phyloP scores from a whole-genome alignment of 1,140 invertebrate species.

The Philopotamus ludificatus region DNA sequence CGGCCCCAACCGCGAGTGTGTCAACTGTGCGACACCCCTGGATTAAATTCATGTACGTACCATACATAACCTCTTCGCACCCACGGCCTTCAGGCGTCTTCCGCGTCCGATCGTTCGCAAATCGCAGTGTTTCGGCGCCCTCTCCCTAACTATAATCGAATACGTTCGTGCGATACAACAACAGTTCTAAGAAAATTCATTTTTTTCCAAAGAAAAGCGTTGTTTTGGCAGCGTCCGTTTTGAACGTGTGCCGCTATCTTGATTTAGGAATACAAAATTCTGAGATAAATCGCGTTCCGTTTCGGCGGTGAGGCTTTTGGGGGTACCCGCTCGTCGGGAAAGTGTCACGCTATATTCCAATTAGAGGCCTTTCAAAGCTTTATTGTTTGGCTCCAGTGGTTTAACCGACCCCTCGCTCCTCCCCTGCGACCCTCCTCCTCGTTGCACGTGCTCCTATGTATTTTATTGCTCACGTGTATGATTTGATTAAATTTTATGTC shows the following conservation, averaged over 20 bases:
- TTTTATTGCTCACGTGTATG: not conserved
- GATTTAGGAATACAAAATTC: not conserved
- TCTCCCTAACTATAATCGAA: no score
- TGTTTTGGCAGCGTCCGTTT: not conserved
- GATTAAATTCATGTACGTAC: no score
- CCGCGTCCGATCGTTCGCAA: no score
- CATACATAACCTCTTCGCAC: not conserved
- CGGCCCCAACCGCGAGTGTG: not conserved
- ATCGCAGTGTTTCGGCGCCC: no score
- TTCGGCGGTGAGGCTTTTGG: not conserved
- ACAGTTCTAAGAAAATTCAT: not conserved
- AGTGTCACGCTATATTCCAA: constrained; percentile 22
- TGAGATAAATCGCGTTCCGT: not conserved
- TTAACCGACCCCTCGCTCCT: no score
- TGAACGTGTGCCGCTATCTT: not conserved
- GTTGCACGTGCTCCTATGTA: not conserved
- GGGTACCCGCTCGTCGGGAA: not conserved
- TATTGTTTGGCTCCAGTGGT: not conserved
- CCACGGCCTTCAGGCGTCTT: no score
- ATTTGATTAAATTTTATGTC: no score
- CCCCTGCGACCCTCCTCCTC: no score
- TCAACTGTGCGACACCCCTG: no score
- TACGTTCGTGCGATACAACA: no score
- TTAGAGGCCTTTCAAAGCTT: constrained; percentile 17
- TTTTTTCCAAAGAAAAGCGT: not conserved